Conservation (phyloP, 2,888 invertebrate genomes). For the Oligia fasciuncula region DNA sequence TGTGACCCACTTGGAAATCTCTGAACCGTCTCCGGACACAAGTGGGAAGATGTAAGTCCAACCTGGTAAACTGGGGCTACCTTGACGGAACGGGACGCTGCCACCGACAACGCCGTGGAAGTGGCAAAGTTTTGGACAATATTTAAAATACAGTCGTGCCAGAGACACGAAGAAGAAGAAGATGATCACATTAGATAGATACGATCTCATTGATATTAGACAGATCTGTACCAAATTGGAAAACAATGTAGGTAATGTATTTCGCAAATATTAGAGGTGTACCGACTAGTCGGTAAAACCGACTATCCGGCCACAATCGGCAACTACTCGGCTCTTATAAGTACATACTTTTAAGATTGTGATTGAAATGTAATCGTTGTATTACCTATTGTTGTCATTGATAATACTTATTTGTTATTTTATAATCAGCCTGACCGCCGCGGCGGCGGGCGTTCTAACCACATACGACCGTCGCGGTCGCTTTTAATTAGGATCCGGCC, state of each 20-base stretch:
- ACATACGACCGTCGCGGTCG: neutral
- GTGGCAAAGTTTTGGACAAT: too few relatives aligned
- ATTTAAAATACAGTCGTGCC: too few relatives aligned
- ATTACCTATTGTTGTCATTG: neutral
- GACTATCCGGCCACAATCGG: neutral
- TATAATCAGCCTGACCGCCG: too few relatives aligned
- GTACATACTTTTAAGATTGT: neutral
- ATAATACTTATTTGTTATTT: neutral
- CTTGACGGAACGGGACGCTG: too few relatives aligned
- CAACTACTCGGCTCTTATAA: neutral
- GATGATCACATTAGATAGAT: neutral
- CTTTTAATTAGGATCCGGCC: neutral
- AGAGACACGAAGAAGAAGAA: too few relatives aligned
- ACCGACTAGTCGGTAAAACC: neutral
- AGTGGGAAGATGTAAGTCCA: too few relatives aligned
- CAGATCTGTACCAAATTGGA: conserved; percentile 2
- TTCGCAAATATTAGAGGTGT: neutral
- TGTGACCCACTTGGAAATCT: too few relatives aligned
- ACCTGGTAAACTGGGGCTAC: too few relatives aligned
- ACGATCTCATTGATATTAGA: conserved; percentile 3
- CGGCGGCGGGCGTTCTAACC: neutral
- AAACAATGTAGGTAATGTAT: neutral
- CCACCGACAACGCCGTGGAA: too few relatives aligned
- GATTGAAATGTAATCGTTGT: neutral
- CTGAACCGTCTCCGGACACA: too few relatives aligned